Evolutionary conservation across 2,888 invertebrate genomes (phyloP).

Genomic region (Dorcus hopei): DNA sequence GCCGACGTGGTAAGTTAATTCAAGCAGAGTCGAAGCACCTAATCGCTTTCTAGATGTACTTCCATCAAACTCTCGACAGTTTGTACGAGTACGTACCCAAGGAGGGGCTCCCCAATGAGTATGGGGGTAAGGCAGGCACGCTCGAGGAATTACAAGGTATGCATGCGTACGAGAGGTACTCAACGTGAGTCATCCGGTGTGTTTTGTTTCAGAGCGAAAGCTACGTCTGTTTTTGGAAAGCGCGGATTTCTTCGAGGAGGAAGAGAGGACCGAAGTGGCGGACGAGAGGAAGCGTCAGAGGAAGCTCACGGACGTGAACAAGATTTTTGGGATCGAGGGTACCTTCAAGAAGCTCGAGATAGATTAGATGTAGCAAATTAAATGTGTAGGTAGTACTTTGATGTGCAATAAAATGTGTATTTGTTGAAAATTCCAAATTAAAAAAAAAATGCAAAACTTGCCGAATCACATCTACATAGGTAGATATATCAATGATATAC

Average conservation of each 20-base stretch:
- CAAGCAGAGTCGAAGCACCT: neutral
- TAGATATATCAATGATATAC: too few species aligned
- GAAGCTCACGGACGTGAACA: constrained; percentile 17
- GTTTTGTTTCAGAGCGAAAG: neutral
- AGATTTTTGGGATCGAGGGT: constrained; percentile 21
- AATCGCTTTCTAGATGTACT: constrained; percentile 13
- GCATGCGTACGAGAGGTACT: neutral
- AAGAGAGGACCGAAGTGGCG: constrained; percentile 52
- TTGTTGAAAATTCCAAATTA: too few species aligned
- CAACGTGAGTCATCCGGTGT: neutral
- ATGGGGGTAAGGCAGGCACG: constrained; percentile 8
- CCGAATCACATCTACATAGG: too few species aligned
- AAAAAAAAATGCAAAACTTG: too few species aligned
- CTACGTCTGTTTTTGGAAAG: constrained; percentile 23
- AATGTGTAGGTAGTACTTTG: neutral
- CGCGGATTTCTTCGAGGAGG: constrained; percentile 46
- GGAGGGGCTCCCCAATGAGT: constrained; percentile 12
- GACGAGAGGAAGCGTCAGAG: constrained; percentile 22
- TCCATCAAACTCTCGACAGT: constrained; percentile 9
- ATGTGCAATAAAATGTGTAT: too few species aligned
- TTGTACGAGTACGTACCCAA: constrained; percentile 16
- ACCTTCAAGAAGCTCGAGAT: constrained; percentile 26
- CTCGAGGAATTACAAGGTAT: constrained; percentile 9
- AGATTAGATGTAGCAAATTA: constrained; percentile 11
- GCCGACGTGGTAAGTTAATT: constrained; percentile 8